phyloP scores from a whole-genome alignment of 2,113 vertebrate species.

The Herpetotheres cachinnans region DNA sequence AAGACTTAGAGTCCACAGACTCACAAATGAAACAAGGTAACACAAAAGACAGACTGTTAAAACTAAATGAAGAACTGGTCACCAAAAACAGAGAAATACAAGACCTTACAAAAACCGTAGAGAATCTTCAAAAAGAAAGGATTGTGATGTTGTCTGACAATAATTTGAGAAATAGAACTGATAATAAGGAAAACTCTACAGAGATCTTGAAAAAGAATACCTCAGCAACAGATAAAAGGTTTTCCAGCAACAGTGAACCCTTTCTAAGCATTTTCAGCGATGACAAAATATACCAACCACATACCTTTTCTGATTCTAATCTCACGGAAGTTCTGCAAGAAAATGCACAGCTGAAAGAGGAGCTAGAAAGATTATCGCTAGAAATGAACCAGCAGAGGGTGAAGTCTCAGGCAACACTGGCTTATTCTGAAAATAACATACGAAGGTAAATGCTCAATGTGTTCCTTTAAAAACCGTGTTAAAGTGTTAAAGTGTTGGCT shows the following conservation, averaged over 20 bases:
- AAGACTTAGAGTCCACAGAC: constrained; percentile 55
- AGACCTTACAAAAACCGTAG: constrained; percentile 86
- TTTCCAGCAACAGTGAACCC: neutral
- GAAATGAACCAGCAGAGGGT: constrained; percentile 75
- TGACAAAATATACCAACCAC: constrained; percentile 81
- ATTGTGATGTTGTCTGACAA: constrained; percentile 75
- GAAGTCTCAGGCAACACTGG: constrained; percentile 65
- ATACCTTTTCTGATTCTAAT: constrained; percentile 75
- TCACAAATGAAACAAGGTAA: constrained; percentile 75
- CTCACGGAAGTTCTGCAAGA: constrained; percentile 84
- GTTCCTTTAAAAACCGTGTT: neutral
- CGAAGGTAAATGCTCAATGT: constrained; percentile 68
- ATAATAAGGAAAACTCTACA: constrained; percentile 16
- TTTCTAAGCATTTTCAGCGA: constrained; percentile 53
- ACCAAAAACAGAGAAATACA: constrained; percentile 83
- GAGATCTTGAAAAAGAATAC: constrained; percentile 35
- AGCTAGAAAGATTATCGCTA: constrained; percentile 73
- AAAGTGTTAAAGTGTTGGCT: neutral
- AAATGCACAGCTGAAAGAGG: constrained; percentile 77
- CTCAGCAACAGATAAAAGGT: constrained; percentile 3
- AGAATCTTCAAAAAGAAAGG: constrained; percentile 87
- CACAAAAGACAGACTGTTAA: constrained; percentile 72
- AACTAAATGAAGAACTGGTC: constrained; percentile 83
- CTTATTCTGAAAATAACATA: constrained; percentile 72
- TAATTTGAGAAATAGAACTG: constrained; percentile 18